phyloP scores from a whole-genome alignment of 2,797 vertebrate genomes.

The Acestrorhynchus altus region DNA sequence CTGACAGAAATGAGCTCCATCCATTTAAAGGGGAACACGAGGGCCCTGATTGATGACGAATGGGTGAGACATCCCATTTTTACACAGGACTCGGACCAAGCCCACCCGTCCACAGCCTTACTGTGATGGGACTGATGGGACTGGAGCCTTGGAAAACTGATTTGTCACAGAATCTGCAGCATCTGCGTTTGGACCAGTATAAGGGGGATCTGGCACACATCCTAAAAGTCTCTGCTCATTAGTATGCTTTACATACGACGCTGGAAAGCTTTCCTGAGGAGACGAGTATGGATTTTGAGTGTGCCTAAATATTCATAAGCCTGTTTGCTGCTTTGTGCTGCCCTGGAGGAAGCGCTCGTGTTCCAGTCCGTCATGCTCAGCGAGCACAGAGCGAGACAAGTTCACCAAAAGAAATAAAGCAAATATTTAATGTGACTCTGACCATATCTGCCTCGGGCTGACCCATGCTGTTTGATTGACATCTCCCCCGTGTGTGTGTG shows the following conservation, averaged over 20 bases:
- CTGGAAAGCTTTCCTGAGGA: not conserved
- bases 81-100: not conserved
- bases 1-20: slow-evolving; percentile 11
- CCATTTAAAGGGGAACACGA: slow-evolving; percentile 20
- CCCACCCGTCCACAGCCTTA: not conserved
- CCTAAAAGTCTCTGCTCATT: not conserved
- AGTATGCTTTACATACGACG: not conserved
- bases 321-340: not conserved
- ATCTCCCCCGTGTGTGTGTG: not conserved
- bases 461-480: not conserved
- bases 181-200: too few relatives aligned
- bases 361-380: not conserved
- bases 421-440: not conserved
- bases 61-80: not conserved
- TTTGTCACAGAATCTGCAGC: not conserved
- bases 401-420: not conserved
- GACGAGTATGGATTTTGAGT: slow-evolving; percentile 13
- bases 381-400: not conserved
- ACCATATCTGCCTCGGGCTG: not conserved
- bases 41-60: slow-evolving; percentile 4
- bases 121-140: not conserved
- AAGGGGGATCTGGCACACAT: not conserved
- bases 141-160: not conserved
- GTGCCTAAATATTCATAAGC: slow-evolving; percentile 24
- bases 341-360: not conserved